Percentiles rank a stretch among this genome's conserved stretches.
These are phyloP conservation scores for Thamnaconus septentrionalis DNA, from an alignment of 2,113 vertebrate genomes.

Conservation along the genomic window DNA sequence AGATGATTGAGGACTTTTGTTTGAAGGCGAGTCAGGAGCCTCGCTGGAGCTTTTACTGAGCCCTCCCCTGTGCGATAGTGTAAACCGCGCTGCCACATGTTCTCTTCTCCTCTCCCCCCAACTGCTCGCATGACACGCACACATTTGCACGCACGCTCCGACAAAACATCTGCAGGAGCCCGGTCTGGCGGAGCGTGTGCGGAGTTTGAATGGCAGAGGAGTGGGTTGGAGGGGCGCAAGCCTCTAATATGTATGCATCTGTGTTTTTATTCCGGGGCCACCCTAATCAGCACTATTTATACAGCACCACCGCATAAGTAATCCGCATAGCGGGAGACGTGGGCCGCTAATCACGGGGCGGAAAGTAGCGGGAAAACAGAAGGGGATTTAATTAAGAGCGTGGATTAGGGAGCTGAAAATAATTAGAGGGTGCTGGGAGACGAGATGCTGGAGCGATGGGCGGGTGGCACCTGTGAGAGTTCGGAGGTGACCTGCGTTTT, in stretches of 20 bases:
- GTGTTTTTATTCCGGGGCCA: slow-evolving; percentile 59
- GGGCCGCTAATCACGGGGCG: slow-evolving; percentile 5
- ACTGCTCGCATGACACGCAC: slow-evolving; percentile 34
- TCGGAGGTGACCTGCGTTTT: slow-evolving; percentile 39
- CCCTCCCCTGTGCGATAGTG: slow-evolving; percentile 25
- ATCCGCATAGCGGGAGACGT: slow-evolving; percentile 41
- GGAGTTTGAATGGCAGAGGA: slow-evolving; percentile 17
- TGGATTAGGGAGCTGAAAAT: slow-evolving; percentile 50
- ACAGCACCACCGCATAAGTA: slow-evolving; percentile 49
- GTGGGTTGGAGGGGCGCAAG: background rate
- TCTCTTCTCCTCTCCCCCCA: slow-evolving; percentile 15
- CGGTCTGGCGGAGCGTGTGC: slow-evolving; percentile 51
- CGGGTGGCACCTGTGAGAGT: slow-evolving; percentile 32
- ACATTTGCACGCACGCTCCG: slow-evolving; percentile 31
- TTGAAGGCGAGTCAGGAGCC: slow-evolving; percentile 11
- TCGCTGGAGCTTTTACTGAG: slow-evolving; percentile 34
- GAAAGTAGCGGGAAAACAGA: slow-evolving; percentile 27
- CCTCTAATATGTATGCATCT: slow-evolving; percentile 60
- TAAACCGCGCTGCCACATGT: slow-evolving; percentile 48
- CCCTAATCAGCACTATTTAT: slow-evolving; percentile 64
- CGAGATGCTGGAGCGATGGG: slow-evolving; percentile 11
- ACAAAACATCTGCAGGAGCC: slow-evolving; percentile 60
- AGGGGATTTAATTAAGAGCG: slow-evolving; percentile 53
- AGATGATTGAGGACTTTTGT: slow-evolving; percentile 12
- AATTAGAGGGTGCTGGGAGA: slow-evolving; percentile 26